Conservation (phyloP, 2,113 vertebrate species). For the Lophius piscatorius region DNA sequence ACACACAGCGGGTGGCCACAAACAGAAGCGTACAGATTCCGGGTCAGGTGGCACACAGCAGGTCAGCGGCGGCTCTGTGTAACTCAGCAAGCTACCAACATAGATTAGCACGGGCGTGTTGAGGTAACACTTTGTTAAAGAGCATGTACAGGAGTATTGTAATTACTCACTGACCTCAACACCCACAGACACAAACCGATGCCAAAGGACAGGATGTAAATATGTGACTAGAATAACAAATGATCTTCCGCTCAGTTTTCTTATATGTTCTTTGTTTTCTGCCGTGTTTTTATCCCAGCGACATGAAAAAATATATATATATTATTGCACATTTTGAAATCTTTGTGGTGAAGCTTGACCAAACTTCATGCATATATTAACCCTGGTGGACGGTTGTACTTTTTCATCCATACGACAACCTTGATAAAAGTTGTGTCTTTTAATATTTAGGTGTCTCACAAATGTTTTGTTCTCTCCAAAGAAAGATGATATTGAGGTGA, state of each 20-base stretch:
- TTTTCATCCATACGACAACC: too few species aligned
- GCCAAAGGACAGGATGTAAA: conserved; percentile 2
- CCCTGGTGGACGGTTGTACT: too few species aligned
- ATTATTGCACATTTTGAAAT: too few species aligned
- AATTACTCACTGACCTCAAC: conserved; percentile 63
- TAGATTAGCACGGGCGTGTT: conserved; percentile 64
- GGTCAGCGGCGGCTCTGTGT: conserved; percentile 66
- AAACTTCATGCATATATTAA: too few species aligned
- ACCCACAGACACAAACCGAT: conserved; percentile 27
- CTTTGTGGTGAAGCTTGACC: too few species aligned
- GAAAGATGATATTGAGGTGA: too few species aligned
- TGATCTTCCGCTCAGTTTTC: neutral
- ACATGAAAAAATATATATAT: too few species aligned
- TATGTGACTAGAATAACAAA: neutral
- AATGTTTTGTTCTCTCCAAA: too few species aligned
- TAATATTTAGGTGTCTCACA: too few species aligned
- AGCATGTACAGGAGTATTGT: conserved; percentile 38
- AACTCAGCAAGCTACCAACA: conserved; percentile 53
- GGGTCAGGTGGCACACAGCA: conserved; percentile 69
- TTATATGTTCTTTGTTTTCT: neutral
- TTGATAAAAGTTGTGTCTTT: too few species aligned
- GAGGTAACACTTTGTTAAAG: conserved; percentile 59
- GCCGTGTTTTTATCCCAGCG: too few species aligned
- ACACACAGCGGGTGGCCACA: conserved; percentile 55
- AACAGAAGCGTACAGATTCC: conserved; percentile 71